Conservation (phyloP, 2,797 vertebrate species). For the Pogonophryne albipinna region DNA sequence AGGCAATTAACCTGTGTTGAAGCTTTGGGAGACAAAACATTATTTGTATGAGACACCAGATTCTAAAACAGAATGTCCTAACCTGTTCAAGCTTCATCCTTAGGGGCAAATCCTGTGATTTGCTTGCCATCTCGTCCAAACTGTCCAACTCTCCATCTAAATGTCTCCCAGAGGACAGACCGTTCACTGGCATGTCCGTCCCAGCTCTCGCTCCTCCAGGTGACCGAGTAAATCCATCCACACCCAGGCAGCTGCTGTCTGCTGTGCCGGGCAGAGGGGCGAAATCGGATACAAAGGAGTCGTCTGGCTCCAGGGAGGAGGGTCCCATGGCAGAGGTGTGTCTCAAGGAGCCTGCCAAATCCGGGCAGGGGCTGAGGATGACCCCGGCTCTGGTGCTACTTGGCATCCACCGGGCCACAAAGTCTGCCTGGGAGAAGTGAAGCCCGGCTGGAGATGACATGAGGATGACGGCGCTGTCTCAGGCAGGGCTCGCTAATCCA, state of each 20-base stretch:
- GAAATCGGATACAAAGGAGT: slow-evolving; percentile 80
- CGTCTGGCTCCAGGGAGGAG: slow-evolving; percentile 58
- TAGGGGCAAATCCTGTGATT: slow-evolving; percentile 78
- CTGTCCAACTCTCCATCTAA: slow-evolving; percentile 50
- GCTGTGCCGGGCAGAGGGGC: slow-evolving; percentile 80
- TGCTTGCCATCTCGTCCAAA: slow-evolving; percentile 54
- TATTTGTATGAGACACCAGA: neutral
- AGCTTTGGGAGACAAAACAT: neutral
- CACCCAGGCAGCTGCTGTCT: slow-evolving; percentile 84
- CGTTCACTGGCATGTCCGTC: slow-evolving; percentile 15
- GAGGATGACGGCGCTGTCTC: slow-evolving; percentile 47
- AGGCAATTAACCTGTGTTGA: too few relatives aligned
- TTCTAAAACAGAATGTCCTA: slow-evolving; percentile 6
- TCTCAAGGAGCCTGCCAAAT: slow-evolving; percentile 67
- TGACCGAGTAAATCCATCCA: slow-evolving; percentile 20
- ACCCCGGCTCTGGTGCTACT: slow-evolving; percentile 89
- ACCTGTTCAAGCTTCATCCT: slow-evolving; percentile 92
- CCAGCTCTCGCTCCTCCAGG: slow-evolving; percentile 25
- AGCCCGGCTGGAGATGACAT: slow-evolving; percentile 88
- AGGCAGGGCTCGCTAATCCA: slow-evolving; percentile 60
- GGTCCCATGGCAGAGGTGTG: slow-evolving; percentile 54
- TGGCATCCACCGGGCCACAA: slow-evolving; percentile 88
- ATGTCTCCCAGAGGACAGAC: neutral
- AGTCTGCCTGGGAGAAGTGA: slow-evolving; percentile 79
- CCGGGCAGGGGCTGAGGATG: slow-evolving; percentile 84